Conservation (phyloP, 2,797 vertebrate species). For the Octomys mimax region DNA sequence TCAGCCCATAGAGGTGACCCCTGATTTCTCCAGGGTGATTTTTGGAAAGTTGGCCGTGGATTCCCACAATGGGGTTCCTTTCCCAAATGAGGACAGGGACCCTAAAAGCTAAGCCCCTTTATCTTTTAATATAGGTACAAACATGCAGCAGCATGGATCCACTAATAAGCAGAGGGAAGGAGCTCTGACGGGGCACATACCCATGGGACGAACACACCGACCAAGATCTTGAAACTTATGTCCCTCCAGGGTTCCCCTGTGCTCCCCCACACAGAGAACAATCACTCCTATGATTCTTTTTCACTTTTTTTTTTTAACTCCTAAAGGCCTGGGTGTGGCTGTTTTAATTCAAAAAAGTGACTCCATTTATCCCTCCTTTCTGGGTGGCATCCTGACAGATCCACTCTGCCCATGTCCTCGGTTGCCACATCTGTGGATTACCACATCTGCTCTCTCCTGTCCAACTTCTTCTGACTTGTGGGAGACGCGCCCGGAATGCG, state of each 20-base stretch:
- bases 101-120: not conserved
- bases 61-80: accelerated
- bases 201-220: not conserved
- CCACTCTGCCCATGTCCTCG: not conserved
- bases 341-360: not conserved
- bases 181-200: accelerated
- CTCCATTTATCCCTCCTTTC: not conserved
- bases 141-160: not conserved
- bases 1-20: not conserved
- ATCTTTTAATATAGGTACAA: not conserved
- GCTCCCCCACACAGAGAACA: not conserved
- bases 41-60: not conserved
- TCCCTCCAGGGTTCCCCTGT: not conserved
- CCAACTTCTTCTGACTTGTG: not conserved
- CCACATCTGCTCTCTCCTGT: accelerated
- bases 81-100: not conserved
- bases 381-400: not conserved
- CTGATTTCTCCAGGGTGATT: not conserved
- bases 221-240: not conserved
- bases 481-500: not conserved
- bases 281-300: not conserved
- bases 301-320: not conserved
- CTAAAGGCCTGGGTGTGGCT: not conserved
- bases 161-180: accelerated
- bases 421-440: not conserved